These are phyloP conservation scores for Neoaliturus tenellus DNA, from an alignment of 2,888 invertebrate species.

Conservation along the genomic window DNA sequence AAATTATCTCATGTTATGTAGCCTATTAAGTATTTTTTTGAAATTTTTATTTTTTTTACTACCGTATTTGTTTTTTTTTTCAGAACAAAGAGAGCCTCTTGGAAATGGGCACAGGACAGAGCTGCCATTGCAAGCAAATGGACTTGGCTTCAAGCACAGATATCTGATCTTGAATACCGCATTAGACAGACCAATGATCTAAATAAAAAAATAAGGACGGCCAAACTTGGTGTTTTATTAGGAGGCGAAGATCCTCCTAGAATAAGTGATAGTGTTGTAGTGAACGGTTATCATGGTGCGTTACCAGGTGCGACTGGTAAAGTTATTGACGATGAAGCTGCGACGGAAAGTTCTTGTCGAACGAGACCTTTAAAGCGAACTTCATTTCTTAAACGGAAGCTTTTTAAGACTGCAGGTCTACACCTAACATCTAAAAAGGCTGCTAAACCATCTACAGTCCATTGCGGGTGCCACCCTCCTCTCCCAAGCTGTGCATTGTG, in stretches of 20 bases:
- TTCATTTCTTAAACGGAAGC: slow-evolving; percentile 83
- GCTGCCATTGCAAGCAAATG: slow-evolving; percentile 90
- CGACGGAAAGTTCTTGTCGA: slow-evolving; percentile 70
- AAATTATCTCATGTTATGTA: too few relatives aligned
- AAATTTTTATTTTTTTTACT: too few relatives aligned
- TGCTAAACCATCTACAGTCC: slow-evolving; percentile 84
- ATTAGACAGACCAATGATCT: slow-evolving; percentile 92
- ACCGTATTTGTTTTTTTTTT: slow-evolving; percentile 68
- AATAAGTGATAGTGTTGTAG: slow-evolving; percentile 67
- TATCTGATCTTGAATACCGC: slow-evolving; percentile 93
- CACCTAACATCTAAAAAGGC: slow-evolving; percentile 89
- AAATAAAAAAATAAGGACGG: slow-evolving; percentile 78
- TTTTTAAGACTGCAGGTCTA: slow-evolving; percentile 85
- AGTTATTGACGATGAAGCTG: slow-evolving; percentile 71
- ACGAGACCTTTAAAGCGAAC: slow-evolving; percentile 80
- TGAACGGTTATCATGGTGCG: slow-evolving; percentile 81
- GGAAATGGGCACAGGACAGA: slow-evolving; percentile 87
- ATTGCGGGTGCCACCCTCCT: slow-evolving; percentile 85
- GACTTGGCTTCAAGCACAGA: slow-evolving; percentile 96
- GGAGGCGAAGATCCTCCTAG: slow-evolving; percentile 58
- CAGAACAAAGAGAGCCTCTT: slow-evolving; percentile 89
- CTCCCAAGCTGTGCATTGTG: slow-evolving; percentile 87
- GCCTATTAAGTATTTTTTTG: too few relatives aligned
- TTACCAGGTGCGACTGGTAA: slow-evolving; percentile 72
- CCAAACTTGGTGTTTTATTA: slow-evolving; percentile 74